These are phyloP conservation scores for Paedocypris sp. DNA, from an alignment of 2,113 vertebrate genomes.

Conservation along the genomic window DNA sequence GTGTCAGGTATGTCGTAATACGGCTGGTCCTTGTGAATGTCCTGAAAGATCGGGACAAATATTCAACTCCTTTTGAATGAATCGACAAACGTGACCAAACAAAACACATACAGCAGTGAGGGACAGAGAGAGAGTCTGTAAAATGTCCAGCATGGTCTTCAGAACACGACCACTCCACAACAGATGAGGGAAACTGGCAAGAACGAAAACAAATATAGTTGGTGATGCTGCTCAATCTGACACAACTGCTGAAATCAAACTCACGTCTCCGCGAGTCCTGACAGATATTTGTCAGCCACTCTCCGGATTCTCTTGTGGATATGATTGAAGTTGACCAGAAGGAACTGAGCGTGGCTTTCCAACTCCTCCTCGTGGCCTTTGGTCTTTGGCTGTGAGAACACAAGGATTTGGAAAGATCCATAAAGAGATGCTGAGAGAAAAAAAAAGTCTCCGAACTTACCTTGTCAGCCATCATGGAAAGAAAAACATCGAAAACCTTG, in stretches of 20 bases:
- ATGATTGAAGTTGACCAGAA: slow-evolving; percentile 96
- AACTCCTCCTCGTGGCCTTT: slow-evolving; percentile 92
- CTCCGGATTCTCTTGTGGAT: slow-evolving; percentile 95
- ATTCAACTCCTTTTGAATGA: background rate
- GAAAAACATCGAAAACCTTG: slow-evolving; percentile 95
- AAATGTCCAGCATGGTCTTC: slow-evolving; percentile 94
- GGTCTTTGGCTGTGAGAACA: slow-evolving; percentile 75
- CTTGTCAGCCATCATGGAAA: slow-evolving; percentile 97
- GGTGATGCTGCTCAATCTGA: background rate
- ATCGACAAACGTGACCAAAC: background rate
- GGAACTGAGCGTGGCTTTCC: slow-evolving; percentile 89
- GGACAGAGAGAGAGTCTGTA: slow-evolving; percentile 91
- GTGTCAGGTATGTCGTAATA: slow-evolving; percentile 96
- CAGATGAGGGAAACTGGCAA: slow-evolving; percentile 82
- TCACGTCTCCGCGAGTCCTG: slow-evolving; percentile 92
- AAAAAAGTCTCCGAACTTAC: too few relatives aligned
- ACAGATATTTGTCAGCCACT: slow-evolving; percentile 94
- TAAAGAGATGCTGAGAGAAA: too few relatives aligned
- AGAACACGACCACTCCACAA: slow-evolving; percentile 93
- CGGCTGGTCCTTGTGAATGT: slow-evolving; percentile 96
- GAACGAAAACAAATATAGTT: background rate
- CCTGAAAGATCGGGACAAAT: slow-evolving; percentile 54
- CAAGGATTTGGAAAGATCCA: background rate
- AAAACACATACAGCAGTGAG: slow-evolving; percentile 79
- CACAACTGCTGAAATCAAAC: slow-evolving; percentile 41